Evolutionary conservation across 37 sponge, comb jelly and placozoan genomes (phyloP).

Genomic region (Amphimedon queenslandica): DNA sequence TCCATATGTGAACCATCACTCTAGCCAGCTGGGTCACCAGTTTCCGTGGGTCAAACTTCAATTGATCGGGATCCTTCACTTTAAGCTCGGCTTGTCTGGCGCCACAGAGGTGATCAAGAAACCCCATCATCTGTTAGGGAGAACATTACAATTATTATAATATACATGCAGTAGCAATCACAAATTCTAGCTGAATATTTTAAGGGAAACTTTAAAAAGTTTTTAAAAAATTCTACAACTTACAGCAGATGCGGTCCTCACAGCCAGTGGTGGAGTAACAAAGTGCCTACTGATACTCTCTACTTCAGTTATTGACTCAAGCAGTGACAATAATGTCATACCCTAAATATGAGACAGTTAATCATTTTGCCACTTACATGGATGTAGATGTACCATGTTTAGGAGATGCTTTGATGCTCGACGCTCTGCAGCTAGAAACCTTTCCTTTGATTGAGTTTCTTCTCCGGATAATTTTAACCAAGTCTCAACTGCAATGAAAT

Average conservation of each 20-base stretch:
- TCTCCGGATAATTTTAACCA: slow-evolving; percentile 22
- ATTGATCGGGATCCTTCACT: slow-evolving; percentile 66
- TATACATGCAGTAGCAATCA: no score
- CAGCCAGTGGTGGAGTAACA: slow-evolving; percentile 43
- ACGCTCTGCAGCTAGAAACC: slow-evolving; percentile 50
- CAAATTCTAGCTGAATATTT: no score
- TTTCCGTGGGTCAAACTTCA: slow-evolving; percentile 54
- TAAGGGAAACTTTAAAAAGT: no score
- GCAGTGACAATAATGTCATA: slow-evolving; percentile 35
- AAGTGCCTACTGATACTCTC: slow-evolving; percentile 32
- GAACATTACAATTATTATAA: not conserved
- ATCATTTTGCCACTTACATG: no score
- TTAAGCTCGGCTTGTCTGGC: slow-evolving; percentile 59
- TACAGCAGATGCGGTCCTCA: slow-evolving; percentile 59
- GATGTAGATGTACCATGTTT: slow-evolving; percentile 27
- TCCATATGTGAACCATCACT: slow-evolving; percentile 45
- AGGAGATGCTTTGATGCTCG: slow-evolving; percentile 50
- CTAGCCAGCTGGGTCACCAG: slow-evolving; percentile 42
- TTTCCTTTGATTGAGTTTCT: slow-evolving; percentile 45
- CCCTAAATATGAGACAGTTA: slow-evolving; percentile 17
- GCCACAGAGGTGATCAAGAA: slow-evolving; percentile 81
- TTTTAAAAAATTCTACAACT: slow-evolving; percentile 17
- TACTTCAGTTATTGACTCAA: slow-evolving; percentile 27
- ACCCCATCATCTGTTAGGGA: slow-evolving; percentile 59
- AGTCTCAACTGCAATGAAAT: slow-evolving; percentile 2